Evolutionary conservation across 2,888 invertebrate species (phyloP).

Genomic region (Drosophila subquinaria): DNA sequence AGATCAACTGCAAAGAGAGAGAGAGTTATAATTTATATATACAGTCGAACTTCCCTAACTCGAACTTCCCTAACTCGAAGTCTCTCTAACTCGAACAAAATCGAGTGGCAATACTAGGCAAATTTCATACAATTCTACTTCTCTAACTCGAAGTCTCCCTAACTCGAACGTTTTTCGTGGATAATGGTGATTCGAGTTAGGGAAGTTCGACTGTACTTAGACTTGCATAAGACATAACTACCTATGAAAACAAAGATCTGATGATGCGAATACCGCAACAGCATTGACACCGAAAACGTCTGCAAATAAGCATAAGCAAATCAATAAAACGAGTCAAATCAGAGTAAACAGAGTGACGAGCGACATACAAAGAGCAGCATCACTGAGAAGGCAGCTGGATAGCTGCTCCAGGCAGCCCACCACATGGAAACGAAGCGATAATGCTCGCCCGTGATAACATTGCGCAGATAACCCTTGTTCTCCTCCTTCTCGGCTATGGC

Average conservation of each 20-base stretch:
- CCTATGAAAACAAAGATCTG: conserved; percentile 99
- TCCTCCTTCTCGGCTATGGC: conserved; percentile 97
- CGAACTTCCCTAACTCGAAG: too few relatives aligned
- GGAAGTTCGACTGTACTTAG: too few relatives aligned
- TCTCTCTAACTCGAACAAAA: too few relatives aligned
- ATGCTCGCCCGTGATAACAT: conserved; percentile 99
- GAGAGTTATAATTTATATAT: not conserved
- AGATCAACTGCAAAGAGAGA: conserved; percentile 91
- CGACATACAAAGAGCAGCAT: conserved; percentile 99
- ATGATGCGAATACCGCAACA: conserved; percentile 99
- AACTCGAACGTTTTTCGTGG: too few relatives aligned
- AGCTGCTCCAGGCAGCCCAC: conserved; percentile 97
- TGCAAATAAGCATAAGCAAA: conserved; percentile 98
- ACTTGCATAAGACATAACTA: conserved; percentile 79
- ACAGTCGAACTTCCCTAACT: too few relatives aligned
- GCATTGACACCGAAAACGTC: conserved; percentile 99
- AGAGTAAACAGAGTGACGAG: conserved; percentile 85
- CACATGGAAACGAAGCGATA: conserved; percentile 99
- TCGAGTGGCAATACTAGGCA: too few relatives aligned
- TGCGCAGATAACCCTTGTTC: conserved; percentile 97
- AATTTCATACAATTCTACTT: too few relatives aligned
- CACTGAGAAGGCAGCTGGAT: conserved; percentile 97
- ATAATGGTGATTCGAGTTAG: too few relatives aligned
- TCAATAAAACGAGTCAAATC: conserved; percentile 86
- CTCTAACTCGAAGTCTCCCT: too few relatives aligned